Evolutionary conservation across 2,888 invertebrate species (phyloP).

Genomic region (Plusia festucae): DNA sequence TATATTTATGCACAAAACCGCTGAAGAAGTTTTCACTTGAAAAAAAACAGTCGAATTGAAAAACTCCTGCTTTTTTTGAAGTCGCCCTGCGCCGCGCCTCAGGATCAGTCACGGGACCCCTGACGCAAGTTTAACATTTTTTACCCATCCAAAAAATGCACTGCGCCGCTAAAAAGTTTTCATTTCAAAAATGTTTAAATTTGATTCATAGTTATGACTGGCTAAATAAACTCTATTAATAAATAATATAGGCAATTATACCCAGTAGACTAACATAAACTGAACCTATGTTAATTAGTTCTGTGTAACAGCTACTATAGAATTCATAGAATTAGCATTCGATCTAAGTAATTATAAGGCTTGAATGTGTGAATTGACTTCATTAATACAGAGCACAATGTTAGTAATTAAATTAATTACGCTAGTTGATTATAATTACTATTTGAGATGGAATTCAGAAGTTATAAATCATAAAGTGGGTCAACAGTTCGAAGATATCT

Average conservation of each 20-base stretch:
- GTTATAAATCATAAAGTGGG: background rate
- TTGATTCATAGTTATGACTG: too few relatives aligned
- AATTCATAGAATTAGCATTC: constrained; percentile 48
- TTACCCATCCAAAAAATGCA: too few relatives aligned
- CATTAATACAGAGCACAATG: constrained; percentile 39
- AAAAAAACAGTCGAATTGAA: too few relatives aligned
- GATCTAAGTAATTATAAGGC: constrained; percentile 34
- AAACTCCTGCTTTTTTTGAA: too few relatives aligned
- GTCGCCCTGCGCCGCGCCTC: too few relatives aligned
- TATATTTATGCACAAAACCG: too few relatives aligned
- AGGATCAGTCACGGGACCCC: too few relatives aligned
- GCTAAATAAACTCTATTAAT: background rate
- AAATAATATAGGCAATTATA: background rate
- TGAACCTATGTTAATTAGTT: constrained; percentile 20
- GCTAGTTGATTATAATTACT: background rate
- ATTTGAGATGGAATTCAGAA: background rate
- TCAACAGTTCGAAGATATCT: too few relatives aligned
- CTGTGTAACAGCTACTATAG: constrained; percentile 25
- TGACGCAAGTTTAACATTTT: too few relatives aligned
- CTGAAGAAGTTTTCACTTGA: too few relatives aligned
- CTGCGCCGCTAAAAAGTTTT: too few relatives aligned
- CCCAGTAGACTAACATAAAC: background rate
- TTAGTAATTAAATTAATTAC: background rate
- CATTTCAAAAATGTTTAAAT: too few relatives aligned
- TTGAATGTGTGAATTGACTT: constrained; percentile 30